Conservation (phyloP, 2,113 vertebrate species). For the Gorsachius goisagi region DNA sequence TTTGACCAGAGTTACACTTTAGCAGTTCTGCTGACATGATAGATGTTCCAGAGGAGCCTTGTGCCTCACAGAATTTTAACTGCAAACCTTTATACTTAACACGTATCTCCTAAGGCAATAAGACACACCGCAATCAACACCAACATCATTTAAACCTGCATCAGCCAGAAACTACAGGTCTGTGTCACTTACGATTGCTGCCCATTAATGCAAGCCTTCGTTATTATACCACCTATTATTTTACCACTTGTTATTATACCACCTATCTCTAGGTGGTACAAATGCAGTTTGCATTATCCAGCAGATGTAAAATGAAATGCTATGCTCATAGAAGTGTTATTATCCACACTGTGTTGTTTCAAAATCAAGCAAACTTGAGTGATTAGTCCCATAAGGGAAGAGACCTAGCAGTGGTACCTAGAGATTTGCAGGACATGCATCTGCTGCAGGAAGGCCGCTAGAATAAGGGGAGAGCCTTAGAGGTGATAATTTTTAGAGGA, state of each 20-base stretch:
- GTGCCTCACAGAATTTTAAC: slow-evolving; percentile 35
- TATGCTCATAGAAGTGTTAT: background rate
- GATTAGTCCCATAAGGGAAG: background rate
- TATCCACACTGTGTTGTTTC: background rate
- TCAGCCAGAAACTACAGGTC: slow-evolving; percentile 4
- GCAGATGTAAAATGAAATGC: background rate
- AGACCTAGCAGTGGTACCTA: background rate
- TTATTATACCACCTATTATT: slow-evolving; percentile 13
- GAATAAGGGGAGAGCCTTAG: background rate
- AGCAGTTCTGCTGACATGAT: slow-evolving; percentile 44
- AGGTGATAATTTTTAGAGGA: background rate
- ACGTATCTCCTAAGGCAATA: slow-evolving; percentile 22
- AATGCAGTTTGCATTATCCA: background rate
- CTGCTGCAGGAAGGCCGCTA: background rate
- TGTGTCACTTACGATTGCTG: background rate
- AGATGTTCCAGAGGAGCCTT: slow-evolving; percentile 23
- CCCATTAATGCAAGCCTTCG: background rate
- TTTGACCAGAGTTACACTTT: slow-evolving; percentile 53
- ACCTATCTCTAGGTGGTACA: background rate
- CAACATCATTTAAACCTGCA: slow-evolving; percentile 35
- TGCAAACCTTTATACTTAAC: slow-evolving; percentile 37
- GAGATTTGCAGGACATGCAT: background rate
- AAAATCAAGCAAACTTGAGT: background rate
- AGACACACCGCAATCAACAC: slow-evolving; percentile 36
- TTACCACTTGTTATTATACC: slow-evolving; percentile 21